These are phyloP conservation scores for Spinus pinus DNA, from an alignment of 2,797 vertebrate species.

Conservation along the genomic window DNA sequence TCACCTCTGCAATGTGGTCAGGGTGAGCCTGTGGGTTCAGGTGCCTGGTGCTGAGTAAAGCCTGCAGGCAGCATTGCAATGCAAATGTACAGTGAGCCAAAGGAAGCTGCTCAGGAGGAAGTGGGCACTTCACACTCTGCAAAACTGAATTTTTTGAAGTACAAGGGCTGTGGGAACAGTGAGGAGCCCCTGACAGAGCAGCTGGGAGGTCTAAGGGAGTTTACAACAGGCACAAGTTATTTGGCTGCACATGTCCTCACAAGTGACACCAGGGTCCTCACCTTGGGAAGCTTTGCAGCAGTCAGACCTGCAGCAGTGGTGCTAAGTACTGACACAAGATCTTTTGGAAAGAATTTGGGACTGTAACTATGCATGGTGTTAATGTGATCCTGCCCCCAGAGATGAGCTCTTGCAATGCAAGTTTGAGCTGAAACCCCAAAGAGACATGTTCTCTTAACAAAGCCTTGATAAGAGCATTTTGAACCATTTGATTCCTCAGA, in stretches of 20 bases:
- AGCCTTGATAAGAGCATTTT: not conserved
- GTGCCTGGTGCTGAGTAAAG: not conserved
- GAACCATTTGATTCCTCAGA: not conserved
- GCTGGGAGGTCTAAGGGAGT: not conserved
- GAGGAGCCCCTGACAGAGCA: not conserved
- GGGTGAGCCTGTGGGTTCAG: not conserved
- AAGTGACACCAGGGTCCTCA: not conserved
- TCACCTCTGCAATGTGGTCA: not conserved
- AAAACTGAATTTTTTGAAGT: not conserved
- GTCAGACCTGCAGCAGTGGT: not conserved
- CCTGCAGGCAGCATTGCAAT: not conserved
- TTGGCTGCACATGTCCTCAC: accelerated
- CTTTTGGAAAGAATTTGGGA: not conserved
- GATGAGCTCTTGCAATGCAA: not conserved
- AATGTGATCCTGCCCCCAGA: not conserved
- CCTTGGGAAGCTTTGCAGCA: not conserved
- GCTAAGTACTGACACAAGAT: not conserved
- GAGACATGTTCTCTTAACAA: not conserved
- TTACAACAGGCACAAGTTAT: not conserved
- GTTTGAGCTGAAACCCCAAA: not conserved
- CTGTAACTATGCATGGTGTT: not conserved
- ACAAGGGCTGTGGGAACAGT: not conserved
- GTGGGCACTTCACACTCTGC: not conserved
- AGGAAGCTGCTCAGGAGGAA: not conserved
- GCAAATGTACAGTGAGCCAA: not conserved